These are phyloP conservation scores for Drosophila oshimai DNA, from an alignment of 1,140 invertebrate genomes.

Conservation along the genomic window DNA sequence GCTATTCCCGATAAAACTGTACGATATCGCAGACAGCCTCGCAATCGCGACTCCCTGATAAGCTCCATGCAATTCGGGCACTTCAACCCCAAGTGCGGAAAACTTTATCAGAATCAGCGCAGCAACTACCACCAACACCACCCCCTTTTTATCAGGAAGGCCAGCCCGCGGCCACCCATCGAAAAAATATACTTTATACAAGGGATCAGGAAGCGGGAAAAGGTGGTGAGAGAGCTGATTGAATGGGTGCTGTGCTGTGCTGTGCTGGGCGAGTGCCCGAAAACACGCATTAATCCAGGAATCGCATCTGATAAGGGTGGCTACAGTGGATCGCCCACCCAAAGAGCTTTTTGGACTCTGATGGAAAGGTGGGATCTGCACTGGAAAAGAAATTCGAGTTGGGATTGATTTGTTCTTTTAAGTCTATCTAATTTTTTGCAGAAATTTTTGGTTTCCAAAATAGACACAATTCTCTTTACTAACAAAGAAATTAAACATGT, in stretches of 20 bases:
- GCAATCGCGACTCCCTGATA: conserved; percentile 22
- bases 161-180: conserved; percentile 11
- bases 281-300: conserved; percentile 8
- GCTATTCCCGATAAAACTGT: conserved; percentile 16
- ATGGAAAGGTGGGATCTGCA: conserved; percentile 15
- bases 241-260: conserved; percentile 6
- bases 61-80: conserved; percentile 35
- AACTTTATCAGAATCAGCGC: conserved; percentile 46
- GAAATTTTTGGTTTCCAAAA: no score
- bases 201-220: conserved; percentile 17
- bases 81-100: conserved; percentile 55
- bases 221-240: conserved; percentile 28
- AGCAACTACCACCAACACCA: conserved; percentile 34
- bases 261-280: background rate
- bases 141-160: conserved; percentile 28
- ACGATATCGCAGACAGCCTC: conserved; percentile 5
- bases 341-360: background rate
- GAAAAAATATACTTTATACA: background rate
- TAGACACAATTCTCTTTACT: no score
- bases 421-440: no score
- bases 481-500: no score
- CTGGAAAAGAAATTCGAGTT: background rate
- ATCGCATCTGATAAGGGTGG: conserved; percentile 19
- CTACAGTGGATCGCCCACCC: conserved; percentile 3
- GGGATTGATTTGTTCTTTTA: no score